A percentile compares a stretch with the other conserved stretches of the same genome.
Conservation (phyloP, 2,888 invertebrate genomes). For the Agrotis exclamationis region DNA sequence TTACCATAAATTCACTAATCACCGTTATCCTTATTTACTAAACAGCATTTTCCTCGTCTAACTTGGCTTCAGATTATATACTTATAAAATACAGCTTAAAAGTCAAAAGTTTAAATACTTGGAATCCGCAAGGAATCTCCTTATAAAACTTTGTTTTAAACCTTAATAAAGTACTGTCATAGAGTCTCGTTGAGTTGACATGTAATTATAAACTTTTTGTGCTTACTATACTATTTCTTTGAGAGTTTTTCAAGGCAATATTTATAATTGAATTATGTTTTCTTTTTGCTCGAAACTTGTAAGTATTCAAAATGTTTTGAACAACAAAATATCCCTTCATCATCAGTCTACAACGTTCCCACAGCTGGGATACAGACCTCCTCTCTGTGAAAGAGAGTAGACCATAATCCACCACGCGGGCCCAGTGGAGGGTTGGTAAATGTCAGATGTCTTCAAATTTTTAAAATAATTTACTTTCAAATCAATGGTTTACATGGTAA, state of each 20-base stretch:
- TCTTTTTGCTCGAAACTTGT: background rate
- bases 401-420: too few species aligned
- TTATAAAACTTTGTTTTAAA: conserved; percentile 43
- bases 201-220: conserved; percentile 54
- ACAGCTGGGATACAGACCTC: too few species aligned
- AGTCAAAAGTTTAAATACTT: conserved; percentile 47
- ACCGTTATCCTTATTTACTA: conserved; percentile 18
- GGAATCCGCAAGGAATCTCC: conserved; percentile 44
- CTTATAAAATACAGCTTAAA: conserved; percentile 19
- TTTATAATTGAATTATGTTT: background rate
- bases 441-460: too few species aligned
- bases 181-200: conserved; percentile 46
- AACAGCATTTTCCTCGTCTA: conserved; percentile 15
- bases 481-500: too few species aligned
- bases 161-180: conserved; percentile 44
- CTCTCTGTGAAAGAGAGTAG: too few species aligned
- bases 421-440: too few species aligned
- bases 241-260: background rate
- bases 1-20: background rate
- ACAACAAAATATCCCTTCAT: background rate
- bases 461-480: too few species aligned
- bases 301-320: background rate
- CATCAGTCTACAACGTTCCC: too few species aligned
- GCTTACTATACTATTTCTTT: conserved; percentile 24
- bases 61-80: conserved; percentile 26